Evolutionary conservation across 2,113 vertebrate genomes (phyloP).

Genomic region (Hippocampus barbouri): DNA sequence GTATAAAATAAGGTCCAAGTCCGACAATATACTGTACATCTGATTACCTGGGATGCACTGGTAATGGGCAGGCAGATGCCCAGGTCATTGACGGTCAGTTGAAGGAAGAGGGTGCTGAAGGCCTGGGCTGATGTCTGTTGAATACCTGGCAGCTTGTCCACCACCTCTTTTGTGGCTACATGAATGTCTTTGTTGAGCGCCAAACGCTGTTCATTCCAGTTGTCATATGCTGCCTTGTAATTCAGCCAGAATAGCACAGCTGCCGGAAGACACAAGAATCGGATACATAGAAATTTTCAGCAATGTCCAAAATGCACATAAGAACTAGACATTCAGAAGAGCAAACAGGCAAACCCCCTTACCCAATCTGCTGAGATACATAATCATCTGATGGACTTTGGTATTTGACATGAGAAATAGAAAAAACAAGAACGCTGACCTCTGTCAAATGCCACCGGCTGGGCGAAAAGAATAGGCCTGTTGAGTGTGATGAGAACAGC

Average conservation of each 20-base stretch:
- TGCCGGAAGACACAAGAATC: constrained; percentile 45
- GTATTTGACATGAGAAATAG: background rate
- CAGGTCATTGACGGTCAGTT: constrained; percentile 94
- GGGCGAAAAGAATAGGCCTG: constrained; percentile 94
- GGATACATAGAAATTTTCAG: background rate
- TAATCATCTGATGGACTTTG: background rate
- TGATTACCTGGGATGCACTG: constrained; percentile 81
- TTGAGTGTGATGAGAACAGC: constrained; percentile 96
- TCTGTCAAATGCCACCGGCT: constrained; percentile 97
- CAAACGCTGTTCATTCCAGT: constrained; percentile 97
- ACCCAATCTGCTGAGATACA: background rate
- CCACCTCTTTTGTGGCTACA: constrained; percentile 96
- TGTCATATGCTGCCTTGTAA: constrained; percentile 97
- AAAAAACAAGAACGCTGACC: constrained; percentile 64
- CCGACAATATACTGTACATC: background rate
- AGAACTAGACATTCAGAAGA: background rate
- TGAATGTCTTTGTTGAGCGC: constrained; percentile 97
- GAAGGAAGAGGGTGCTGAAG: constrained; percentile 95
- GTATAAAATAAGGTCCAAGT: background rate
- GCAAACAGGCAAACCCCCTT: background rate
- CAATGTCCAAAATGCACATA: background rate
- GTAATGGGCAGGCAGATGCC: constrained; percentile 97
- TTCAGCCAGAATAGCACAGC: constrained; percentile 99
- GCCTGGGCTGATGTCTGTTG: constrained; percentile 96
- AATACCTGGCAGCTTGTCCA: constrained; percentile 95